Percentiles rank a stretch among this genome's conserved stretches.
phyloP scores from a whole-genome alignment of 2,888 invertebrate genomes.

The Limnephilus lunatus region DNA sequence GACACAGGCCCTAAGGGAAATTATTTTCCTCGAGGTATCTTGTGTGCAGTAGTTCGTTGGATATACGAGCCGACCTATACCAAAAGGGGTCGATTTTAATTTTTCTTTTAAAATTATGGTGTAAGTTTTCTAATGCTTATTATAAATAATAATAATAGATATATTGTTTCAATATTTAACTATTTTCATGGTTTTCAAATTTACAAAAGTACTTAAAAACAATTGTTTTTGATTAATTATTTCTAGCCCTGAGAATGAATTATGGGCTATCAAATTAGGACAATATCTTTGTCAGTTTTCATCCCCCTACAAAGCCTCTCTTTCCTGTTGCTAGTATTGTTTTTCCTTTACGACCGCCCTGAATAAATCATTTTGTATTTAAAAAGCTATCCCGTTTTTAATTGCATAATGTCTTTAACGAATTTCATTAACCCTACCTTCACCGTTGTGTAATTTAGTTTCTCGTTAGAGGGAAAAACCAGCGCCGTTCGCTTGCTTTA shows the following conservation, averaged over 20 bases:
- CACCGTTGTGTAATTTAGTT: conserved; percentile 40
- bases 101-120: too few relatives aligned
- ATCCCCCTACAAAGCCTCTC: background rate
- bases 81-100: too few relatives aligned
- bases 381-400: conserved; percentile 15
- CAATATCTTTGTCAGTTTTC: background rate
- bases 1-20: too few relatives aligned
- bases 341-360: background rate
- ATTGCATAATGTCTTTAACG: conserved; percentile 29
- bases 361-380: background rate
- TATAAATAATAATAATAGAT: too few relatives aligned
- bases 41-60: too few relatives aligned
- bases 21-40: too few relatives aligned
- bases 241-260: background rate
- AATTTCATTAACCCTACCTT: conserved; percentile 15
- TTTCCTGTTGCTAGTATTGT: background rate
- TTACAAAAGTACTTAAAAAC: background rate
- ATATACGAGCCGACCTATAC: too few relatives aligned
- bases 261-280: background rate
- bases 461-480: conserved; percentile 17
- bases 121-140: too few relatives aligned
- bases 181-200: background rate
- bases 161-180: too few relatives aligned
- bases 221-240: background rate
- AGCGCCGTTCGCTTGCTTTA: background rate